Base-by-base conservation (phyloP, 2,113 vertebrate species). In the Gavialis gangeticus region DNA sequence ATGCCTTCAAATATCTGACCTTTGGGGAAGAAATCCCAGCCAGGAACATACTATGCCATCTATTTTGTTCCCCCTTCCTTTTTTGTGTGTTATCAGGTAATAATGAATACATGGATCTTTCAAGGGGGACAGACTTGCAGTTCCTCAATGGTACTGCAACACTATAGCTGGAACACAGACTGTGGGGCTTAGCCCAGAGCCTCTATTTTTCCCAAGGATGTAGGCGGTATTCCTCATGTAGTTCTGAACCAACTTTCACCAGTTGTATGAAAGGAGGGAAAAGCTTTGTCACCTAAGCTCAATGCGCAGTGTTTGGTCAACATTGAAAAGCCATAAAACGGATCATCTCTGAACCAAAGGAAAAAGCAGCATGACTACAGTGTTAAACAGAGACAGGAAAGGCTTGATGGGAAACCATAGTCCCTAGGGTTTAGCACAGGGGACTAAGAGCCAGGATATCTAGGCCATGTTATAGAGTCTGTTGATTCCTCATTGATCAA, bases 301-400 rank as follows among this genome's bases (percentile, higher is more conserved):
- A 1, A 94, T 90, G 85, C 27, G 54, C n/a, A 96, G 85, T 62
- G 75, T 93, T 90, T 93, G 46, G 85, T 93, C 93, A 95, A 85
- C 90, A 89, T 84, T 75, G 86, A 60, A 95, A 90, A 96, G 87
- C 77, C 91, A 82, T 92, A 93, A 96, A 95, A 92, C 55, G 58
- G 77, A 71, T 95, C 1, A 1, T 62, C 94, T 75, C 88, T 90
- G 82, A 90, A 28, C 12, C 12, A 71, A 92, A 84, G 15, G 5
- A 22, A n/a, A 81, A 71, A 89, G 79, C 82, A 73, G 37, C 5
- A 91, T 66, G 77, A 67, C 59, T 90, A 54, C 37, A 81, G 79
- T 75, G 87, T 85, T 88, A 93, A 95, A 67, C 30, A 63, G n/a
- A 67, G 30, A 67, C 17, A n/a, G n/a, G 16, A 78, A 87, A 88